These are phyloP conservation scores for Galaxea fascicularis DNA, from an alignment of 92 coral and sea anemone genomes.

Conservation along the genomic window DNA sequence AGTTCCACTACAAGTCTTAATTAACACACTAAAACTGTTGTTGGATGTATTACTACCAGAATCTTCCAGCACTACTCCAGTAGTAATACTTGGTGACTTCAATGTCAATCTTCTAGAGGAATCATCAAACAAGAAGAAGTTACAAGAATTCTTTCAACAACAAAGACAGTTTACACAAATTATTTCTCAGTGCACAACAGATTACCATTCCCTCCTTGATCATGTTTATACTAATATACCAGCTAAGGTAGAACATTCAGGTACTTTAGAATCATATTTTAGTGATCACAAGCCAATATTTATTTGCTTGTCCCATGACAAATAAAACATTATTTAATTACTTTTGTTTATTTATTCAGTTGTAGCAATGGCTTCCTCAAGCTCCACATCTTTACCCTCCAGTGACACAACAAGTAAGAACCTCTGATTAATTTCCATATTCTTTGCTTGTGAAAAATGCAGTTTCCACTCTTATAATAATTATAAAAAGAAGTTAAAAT, in stretches of 20 bases:
- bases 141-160: constrained; percentile 9
- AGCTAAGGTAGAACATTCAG: constrained; percentile 10
- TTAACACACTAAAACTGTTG: not conserved
- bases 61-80: constrained; percentile 32
- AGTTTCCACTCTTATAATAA: constrained; percentile 24
- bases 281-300: constrained; percentile 45
- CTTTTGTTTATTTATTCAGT: constrained; percentile 11
- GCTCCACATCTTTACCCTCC: constrained; percentile 50
- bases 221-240: constrained; percentile 34
- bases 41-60: not conserved
- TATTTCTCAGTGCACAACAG: constrained; percentile 33
- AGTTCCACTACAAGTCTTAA: too few relatives aligned
- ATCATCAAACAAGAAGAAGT: constrained; percentile 36
- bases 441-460: constrained; percentile 44
- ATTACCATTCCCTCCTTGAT: constrained; percentile 30
- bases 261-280: constrained; percentile 29
- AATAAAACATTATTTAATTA: constrained; percentile 12
- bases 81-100: constrained; percentile 58
- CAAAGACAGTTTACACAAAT: constrained; percentile 30
- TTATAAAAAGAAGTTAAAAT: not conserved
- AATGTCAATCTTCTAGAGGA: constrained; percentile 48
- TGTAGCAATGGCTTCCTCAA: constrained; percentile 52
- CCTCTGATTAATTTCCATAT: constrained; percentile 37
- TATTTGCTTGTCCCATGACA: constrained; percentile 13
- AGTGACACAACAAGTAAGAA: constrained; percentile 42